Evolutionary conservation across 2,888 invertebrate genomes (phyloP).

Genomic region (Lydus trimaculatus): DNA sequence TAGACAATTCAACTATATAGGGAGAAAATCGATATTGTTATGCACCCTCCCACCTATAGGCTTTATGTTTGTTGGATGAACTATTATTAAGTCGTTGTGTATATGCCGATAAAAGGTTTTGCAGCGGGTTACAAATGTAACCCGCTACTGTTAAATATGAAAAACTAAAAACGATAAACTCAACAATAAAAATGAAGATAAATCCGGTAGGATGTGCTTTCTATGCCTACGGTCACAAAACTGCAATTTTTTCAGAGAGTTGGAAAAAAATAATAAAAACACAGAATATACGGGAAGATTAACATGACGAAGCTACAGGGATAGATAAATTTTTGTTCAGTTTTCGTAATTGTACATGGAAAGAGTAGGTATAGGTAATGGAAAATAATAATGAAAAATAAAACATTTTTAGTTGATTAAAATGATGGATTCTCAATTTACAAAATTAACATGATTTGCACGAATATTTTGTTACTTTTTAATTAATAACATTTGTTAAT

Average conservation of each 20-base stretch:
- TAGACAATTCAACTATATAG: neutral
- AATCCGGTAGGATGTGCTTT: neutral
- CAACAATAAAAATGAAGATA: constrained; percentile 7
- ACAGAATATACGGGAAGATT: neutral
- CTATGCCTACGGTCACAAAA: neutral
- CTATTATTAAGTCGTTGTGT: neutral
- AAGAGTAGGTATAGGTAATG: no score
- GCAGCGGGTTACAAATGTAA: neutral
- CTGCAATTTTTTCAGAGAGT: neutral
- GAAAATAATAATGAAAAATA: no score
- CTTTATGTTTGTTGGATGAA: neutral
- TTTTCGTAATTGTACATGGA: neutral
- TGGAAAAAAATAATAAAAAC: neutral
- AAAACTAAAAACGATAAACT: neutral
- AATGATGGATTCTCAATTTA: no score
- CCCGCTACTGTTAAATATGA: neutral
- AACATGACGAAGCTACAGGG: neutral
- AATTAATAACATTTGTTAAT: no score
- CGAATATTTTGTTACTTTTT: no score
- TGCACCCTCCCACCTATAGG: no score
- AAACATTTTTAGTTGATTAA: no score
- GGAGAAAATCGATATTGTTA: no score
- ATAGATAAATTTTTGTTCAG: neutral
- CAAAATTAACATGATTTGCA: no score
- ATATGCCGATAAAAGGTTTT: neutral